Evolutionary conservation across 2,888 invertebrate genomes (phyloP), one percentile per base, ranked within the genome.

Genomic region (Morpho deidamia): DNA sequence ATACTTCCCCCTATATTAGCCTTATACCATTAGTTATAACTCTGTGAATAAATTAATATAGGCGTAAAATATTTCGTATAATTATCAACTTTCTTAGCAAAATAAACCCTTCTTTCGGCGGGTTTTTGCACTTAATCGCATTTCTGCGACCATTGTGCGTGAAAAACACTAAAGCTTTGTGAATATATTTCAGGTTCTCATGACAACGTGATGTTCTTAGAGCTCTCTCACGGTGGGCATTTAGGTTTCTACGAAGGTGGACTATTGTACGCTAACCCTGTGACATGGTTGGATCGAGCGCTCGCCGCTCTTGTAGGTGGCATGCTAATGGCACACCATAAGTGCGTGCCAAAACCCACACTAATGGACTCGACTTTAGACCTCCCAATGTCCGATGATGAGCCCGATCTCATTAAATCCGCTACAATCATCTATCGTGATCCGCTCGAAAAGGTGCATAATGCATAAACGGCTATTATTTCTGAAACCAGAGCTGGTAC

Each of bases 211-310:
- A 91, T 96, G 66, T 97, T 94, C 72, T 85, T 97, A 52, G 95
- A 96, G 76, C 85, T 97, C 23, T 94, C 96, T 8, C 97, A 98
- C 77, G 98, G 98, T 9, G 98, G 98, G 4, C 98, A 98, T 83
- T 91, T 98, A 62, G 98, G 98, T 12, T 98, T 97, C 83, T 97
- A 97, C 78, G 98, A 98, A 83, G 97, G 97, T 8, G 97, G 97
- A 11, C 82, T 95, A 32, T 74, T 97, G 1, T 95, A 96, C 78
- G 97, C 98, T 0, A 95, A 96, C 74, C 95, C 96, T 0, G 94
- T 97, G 54, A 97, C 97, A 56, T 98, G 98, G 98, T 85, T 98
- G 57, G 98, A 98, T 85, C 93, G 96, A 43, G 93, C 96, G 0
- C 86, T 97, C n/a, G 94, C 97, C 1, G 93, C 96, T 1, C 88